These are phyloP conservation scores for Cyprinodon tularosa DNA, from an alignment of 2,113 vertebrate species.

Conservation along the genomic window DNA sequence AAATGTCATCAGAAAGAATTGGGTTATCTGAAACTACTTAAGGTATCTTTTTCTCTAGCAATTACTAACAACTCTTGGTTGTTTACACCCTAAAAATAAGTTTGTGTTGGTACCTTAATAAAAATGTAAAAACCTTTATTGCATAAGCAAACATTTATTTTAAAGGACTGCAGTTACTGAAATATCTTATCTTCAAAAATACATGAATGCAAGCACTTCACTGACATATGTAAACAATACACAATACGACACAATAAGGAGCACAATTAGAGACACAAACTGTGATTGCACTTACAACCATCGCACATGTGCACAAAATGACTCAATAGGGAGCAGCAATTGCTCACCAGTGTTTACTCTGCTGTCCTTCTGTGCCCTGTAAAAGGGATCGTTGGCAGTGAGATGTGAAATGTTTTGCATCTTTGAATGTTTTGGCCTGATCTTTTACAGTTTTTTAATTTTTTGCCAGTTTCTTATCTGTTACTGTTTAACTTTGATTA, in stretches of 20 bases:
- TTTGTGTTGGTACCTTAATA: not conserved
- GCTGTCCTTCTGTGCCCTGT: conserved; percentile 44
- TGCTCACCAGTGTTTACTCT: conserved; percentile 35
- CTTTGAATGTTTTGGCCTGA: conserved; percentile 6
- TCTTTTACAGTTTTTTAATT: not conserved
- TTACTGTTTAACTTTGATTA: conserved; percentile 18
- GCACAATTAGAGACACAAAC: conserved; percentile 30
- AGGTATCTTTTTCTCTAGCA: not conserved
- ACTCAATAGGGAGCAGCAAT: conserved; percentile 30
- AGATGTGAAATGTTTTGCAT: conserved; percentile 10
- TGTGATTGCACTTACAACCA: conserved; percentile 40
- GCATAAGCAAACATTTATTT: not conserved
- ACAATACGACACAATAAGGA: conserved; percentile 1
- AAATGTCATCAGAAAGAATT: no score
- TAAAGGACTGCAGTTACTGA: not conserved
- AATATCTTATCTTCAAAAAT: conserved; percentile 29
- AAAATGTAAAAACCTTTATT: not conserved
- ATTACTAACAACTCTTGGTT: no score
- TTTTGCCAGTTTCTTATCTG: conserved; percentile 14
- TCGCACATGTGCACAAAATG: conserved; percentile 31
- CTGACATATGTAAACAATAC: conserved; percentile 2
- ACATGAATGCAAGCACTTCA: conserved; percentile 20
- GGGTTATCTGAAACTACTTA: no score
- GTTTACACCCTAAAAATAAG: not conserved
- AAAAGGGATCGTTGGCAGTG: conserved; percentile 4